Base-by-base conservation (phyloP, 2,888 invertebrate genomes). In the Drosophila pegasa region DNA sequence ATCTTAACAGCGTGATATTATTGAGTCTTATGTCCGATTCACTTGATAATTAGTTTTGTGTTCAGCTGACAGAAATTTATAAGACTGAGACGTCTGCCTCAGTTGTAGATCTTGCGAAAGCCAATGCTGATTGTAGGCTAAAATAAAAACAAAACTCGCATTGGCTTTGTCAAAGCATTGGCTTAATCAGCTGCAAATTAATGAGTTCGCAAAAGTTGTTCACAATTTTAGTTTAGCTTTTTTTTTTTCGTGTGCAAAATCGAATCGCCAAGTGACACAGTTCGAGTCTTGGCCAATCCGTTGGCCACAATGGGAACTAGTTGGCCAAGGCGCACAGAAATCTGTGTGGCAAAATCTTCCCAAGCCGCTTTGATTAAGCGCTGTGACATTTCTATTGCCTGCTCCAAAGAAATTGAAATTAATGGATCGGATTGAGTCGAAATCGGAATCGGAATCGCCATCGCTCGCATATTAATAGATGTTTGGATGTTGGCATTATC, bases 351-450 rank as follows among this genome's bases (percentile, higher is more conserved):
- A 62, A 82, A 75, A 83, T 88, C 80, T 83, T 83, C 83, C 83
- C 83, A 83, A 83, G 87, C 88, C 55, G 59, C 80, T 77, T 88
- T 84, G 88, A 83, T 83, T 86, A 88, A 83, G 70, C 80, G 68
- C 80, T 67, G 57, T 88, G 83, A 88, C 88, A 83, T 85, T 85
- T 85, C 66, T 75, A 85, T 84, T 80, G 77, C 75, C 65, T 51
- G 71, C 48, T 74, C 56, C 14, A 71, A 52, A 68, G 75, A 78
- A 80, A 84, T 78, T 70, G 61, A 86, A 80, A 88, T 83, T 82
- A 86, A 83, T 83, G 88, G 71, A 18, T 52, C 78, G 65, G 87
- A 88, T 83, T 82, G 86, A 65, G 65, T 78, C 62, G 75, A 25
- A 74, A 68, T 73, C 38, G 65, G 45, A 50, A 51, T 66, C 41